Evolutionary conservation across 2,797 vertebrate genomes (phyloP).

Genomic region (Cyclopterus lumpus): DNA sequence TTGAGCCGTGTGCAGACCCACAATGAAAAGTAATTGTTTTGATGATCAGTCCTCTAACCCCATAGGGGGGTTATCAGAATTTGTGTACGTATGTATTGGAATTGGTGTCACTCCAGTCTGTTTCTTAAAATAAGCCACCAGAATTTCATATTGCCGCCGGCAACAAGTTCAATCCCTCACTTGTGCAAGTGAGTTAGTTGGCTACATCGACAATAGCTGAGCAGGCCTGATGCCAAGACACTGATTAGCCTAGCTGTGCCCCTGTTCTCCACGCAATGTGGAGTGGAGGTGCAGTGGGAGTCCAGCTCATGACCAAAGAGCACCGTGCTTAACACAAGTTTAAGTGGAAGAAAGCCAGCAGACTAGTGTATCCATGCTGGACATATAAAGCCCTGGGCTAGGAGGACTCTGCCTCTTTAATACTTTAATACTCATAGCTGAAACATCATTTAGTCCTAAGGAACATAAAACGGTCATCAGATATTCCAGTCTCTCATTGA

Average conservation of each 20-base stretch:
- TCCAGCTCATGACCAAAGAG: slow-evolving; percentile 78
- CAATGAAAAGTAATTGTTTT: slow-evolving; percentile 23
- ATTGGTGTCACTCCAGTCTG: slow-evolving; percentile 21
- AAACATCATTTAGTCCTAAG: slow-evolving; percentile 73
- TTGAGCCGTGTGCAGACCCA: not conserved
- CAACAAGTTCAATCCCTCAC: slow-evolving; percentile 65
- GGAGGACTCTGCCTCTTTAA: slow-evolving; percentile 81
- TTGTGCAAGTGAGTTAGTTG: slow-evolving; percentile 68
- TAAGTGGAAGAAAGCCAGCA: slow-evolving; percentile 82
- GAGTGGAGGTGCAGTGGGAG: slow-evolving; percentile 75
- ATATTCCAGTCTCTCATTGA: slow-evolving; percentile 58
- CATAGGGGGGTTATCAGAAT: not conserved
- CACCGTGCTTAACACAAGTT: slow-evolving; percentile 78
- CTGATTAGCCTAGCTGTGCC: slow-evolving; percentile 78
- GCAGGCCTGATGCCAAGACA: slow-evolving; percentile 76
- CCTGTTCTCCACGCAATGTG: slow-evolving; percentile 71
- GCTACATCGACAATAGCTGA: slow-evolving; percentile 71
- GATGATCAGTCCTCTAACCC: not conserved
- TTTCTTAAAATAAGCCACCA: slow-evolving; percentile 62
- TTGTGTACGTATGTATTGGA: not conserved
- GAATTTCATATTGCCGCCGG: slow-evolving; percentile 53
- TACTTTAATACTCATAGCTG: slow-evolving; percentile 80
- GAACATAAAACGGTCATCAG: slow-evolving; percentile 73
- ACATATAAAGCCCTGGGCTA: slow-evolving; percentile 80
- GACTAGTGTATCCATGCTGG: slow-evolving; percentile 76